Evolutionary conservation across 2,113 vertebrate species (phyloP).

Genomic region (Hypocryptadius cinnamomeus): DNA sequence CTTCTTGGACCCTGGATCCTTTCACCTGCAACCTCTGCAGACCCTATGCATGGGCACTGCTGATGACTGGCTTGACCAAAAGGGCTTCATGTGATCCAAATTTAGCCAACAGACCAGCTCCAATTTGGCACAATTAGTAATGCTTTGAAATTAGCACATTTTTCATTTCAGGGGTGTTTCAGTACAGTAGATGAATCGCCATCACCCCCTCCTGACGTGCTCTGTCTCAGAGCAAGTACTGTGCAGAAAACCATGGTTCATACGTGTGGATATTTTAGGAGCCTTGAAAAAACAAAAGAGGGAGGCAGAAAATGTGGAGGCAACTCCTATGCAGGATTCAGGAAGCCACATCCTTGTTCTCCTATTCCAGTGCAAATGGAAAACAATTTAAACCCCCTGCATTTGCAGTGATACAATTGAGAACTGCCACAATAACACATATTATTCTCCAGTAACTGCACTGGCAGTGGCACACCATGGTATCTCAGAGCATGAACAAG

Average conservation of each 20-base stretch:
- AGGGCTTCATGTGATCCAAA: background rate
- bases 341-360: background rate
- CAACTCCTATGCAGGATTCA: background rate
- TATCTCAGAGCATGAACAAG: background rate
- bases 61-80: background rate
- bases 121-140: background rate
- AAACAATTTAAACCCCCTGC: background rate
- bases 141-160: background rate
- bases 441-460: background rate
- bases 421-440: background rate
- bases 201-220: background rate
- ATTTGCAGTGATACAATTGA: background rate
- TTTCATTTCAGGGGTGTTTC: background rate
- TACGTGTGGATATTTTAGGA: fast-evolving
- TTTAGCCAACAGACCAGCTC: background rate
- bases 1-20: background rate
- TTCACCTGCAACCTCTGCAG: background rate
- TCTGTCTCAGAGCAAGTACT: background rate
- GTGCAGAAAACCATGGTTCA: background rate
- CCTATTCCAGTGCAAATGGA: background rate
- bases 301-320: background rate
- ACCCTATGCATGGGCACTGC: background rate
- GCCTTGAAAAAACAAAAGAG: background rate
- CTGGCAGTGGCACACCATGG: background rate
- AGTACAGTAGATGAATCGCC: fast-evolving